Base-by-base conservation (phyloP, 2,113 vertebrate species). In the Rhadina sibilatrix region DNA sequence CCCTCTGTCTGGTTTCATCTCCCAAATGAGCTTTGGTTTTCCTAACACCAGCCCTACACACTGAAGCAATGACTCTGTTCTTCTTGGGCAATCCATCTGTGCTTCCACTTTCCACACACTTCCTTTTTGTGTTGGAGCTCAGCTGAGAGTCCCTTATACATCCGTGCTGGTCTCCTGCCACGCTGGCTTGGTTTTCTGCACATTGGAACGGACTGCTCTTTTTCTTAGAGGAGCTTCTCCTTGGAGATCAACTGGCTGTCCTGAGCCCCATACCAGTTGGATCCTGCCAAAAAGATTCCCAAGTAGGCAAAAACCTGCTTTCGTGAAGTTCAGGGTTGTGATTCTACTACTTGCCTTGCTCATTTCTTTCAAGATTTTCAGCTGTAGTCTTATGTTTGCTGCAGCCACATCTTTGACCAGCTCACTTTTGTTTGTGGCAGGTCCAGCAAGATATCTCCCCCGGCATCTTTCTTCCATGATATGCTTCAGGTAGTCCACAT, bases 351-450 rank as follows among this genome's bases (percentile, higher is more conserved):
- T 69, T 76, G 5, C 14, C 16, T 71, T 88, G 30, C 42, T 40
- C 28, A n/a, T 92, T 82, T 71, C 23, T 91, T 15, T 90, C 38
- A 61, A 54, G 42, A 63, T 61, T 89, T 94, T 87, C 5, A 27
- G 3, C 25, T 72, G 30, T 77, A 28, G 23, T 63, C 59, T 65
- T 81, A 40, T 56, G 23, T 82, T 82, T 63, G 72, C 82, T 82
- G 56, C 78, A 85, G 52, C 47, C 52, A 52, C 20, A 19, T 46
- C 69, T 84, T 90, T 77, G 28, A 70, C n/a, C 46, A 47, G 10
- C 40, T 81, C 1, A 1, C 42, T 74, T 44, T 59, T 71, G 25
- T 84, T 90, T 85, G 27, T 47, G 64, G 15, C 12, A 38, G 9
- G 12, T 79, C 30, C n/a, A 83, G 37, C 38, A 64, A 64, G 53